Evolutionary conservation across 2,113 vertebrate species (phyloP).

Genomic region (Triplophysa dalaica): DNA sequence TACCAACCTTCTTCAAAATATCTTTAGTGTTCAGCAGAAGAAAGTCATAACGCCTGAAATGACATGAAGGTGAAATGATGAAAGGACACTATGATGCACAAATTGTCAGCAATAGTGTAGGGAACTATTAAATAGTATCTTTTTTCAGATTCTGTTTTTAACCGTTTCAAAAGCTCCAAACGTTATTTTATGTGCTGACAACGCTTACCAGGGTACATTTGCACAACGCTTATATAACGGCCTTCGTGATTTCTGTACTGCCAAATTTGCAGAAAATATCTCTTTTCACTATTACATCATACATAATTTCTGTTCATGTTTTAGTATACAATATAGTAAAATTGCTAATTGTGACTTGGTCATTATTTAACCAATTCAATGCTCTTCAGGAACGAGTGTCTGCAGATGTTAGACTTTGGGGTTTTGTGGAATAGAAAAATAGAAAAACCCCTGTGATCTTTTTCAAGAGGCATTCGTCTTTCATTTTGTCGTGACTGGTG

Average conservation of each 20-base stretch:
- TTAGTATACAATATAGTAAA: not conserved
- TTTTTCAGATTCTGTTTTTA: not conserved
- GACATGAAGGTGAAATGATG: no score
- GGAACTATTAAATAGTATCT: no score
- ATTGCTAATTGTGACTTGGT: not conserved
- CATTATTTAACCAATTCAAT: not conserved
- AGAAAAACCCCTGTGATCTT: not conserved
- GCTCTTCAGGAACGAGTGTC: not conserved
- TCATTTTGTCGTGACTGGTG: not conserved
- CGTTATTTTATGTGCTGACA: not conserved
- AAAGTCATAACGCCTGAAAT: no score
- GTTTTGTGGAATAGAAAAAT: not conserved
- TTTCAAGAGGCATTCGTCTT: not conserved
- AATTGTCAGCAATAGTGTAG: no score
- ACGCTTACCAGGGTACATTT: not conserved
- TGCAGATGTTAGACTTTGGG: not conserved
- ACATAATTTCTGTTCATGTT: not conserved
- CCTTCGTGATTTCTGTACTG: not conserved
- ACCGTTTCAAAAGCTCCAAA: not conserved
- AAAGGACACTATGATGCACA: no score
- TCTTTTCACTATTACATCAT: not conserved
- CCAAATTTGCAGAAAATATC: not conserved
- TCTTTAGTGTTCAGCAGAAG: no score
- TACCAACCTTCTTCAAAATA: no score
- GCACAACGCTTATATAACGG: not conserved